Percentiles rank a stretch among this genome's conserved stretches.
Conservation (phyloP, 2,113 vertebrate genomes). For the Menura novaehollandiae region DNA sequence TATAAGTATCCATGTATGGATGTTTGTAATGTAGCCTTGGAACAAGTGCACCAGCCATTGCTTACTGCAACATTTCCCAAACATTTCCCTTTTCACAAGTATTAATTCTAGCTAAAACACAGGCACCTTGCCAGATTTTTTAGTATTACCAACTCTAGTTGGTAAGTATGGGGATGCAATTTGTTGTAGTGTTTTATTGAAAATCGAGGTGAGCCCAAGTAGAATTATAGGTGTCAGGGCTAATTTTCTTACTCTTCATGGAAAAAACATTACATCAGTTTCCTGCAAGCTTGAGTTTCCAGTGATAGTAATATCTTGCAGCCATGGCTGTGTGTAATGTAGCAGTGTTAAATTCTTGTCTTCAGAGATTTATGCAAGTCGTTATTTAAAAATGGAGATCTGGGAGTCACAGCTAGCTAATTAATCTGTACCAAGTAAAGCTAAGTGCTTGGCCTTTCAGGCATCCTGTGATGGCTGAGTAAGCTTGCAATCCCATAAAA, state of each 20-base stretch:
- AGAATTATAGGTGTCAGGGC: constrained; percentile 35
- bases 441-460: constrained; percentile 60
- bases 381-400: constrained; percentile 74
- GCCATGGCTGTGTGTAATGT: constrained; percentile 29
- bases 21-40: neutral
- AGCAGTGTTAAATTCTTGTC: constrained; percentile 65
- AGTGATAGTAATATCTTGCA: constrained; percentile 64
- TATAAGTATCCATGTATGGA: neutral
- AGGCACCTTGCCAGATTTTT: neutral
- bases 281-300: constrained; percentile 67
- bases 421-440: constrained; percentile 67
- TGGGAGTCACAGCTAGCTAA: constrained; percentile 70
- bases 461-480: neutral
- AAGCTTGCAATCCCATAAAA: constrained; percentile 22
- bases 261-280: constrained; percentile 48
- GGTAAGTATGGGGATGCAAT: constrained; percentile 31
- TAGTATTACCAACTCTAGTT: constrained; percentile 18
- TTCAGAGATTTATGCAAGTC: constrained; percentile 67
- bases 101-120: constrained; percentile 13
- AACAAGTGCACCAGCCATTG: neutral
- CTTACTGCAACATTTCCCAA: constrained; percentile 4
- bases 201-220: constrained; percentile 20
- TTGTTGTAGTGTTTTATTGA: constrained; percentile 24
- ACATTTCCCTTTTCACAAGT: constrained; percentile 5
- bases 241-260: constrained; percentile 63